phyloP scores from a whole-genome alignment of 1,140 invertebrate genomes.

The Aphaenogaster rudis region DNA sequence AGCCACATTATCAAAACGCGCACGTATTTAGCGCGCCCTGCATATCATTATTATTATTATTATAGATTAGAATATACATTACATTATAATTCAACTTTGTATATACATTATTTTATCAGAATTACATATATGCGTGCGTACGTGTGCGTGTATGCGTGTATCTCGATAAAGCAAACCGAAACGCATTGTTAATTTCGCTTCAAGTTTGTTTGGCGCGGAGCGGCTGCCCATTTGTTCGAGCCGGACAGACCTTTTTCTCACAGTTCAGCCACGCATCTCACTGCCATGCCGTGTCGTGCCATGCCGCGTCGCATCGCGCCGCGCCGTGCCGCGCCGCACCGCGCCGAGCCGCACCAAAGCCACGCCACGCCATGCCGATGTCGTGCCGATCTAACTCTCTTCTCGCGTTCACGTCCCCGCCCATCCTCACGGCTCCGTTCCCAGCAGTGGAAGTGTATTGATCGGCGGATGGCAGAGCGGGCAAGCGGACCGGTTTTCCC shows the following conservation, averaged over 20 bases:
- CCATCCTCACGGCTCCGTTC: constrained; percentile 68
- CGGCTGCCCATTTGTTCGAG: constrained; percentile 11
- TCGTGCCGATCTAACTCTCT: constrained; percentile 48
- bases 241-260: constrained; percentile 22
- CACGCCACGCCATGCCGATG: constrained; percentile 35
- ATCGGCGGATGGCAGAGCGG: constrained; percentile 72
- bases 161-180: background rate
- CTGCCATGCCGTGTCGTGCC: background rate
- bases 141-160: background rate
- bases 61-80: background rate
- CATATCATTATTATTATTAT: background rate
- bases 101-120: background rate
- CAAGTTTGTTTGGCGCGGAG: background rate
- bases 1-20: background rate
- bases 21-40: background rate
- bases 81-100: background rate
- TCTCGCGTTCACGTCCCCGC: constrained; percentile 40
- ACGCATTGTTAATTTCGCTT: constrained; percentile 20
- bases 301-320: background rate
- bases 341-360: background rate
- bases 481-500: constrained; percentile 60
- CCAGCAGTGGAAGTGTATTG: constrained; percentile 77
- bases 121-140: background rate
- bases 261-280: constrained; percentile 4
- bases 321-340: background rate